Evolutionary conservation across 2,888 invertebrate genomes (phyloP), one percentile per base, ranked within the genome.

Genomic region (Trissolcus brochymenae): DNA sequence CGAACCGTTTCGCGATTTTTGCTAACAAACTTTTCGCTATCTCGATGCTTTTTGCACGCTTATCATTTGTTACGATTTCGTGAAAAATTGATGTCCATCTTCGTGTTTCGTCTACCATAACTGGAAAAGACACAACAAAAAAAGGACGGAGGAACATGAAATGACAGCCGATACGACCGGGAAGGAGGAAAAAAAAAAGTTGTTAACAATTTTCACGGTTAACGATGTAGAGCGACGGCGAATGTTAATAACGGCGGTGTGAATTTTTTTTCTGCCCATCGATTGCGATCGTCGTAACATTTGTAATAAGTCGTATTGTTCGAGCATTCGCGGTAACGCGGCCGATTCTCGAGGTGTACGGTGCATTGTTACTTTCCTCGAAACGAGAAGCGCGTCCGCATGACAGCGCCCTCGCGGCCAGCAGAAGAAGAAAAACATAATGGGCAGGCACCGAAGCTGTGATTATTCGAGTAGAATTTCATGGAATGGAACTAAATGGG

Each of bases 401-500:
- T 80, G 76, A 79, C 73, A 75, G 74, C 67, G 79, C 75, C 75
- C 75, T 60, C 72, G 74, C 78, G 66, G 70, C 73, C 68, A 72
- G 79, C 84, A 84, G 84, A 85, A 83, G 66, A 61, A 67, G 67
- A 85, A 85, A 86, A 86, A 85, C 82, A 81, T 84, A 86, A 87
- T 87, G 86, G 87, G 82, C 79, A 84, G 85, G 84, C 85, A 86
- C 81, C 81, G 82, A 84, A 84, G 86, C 86, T 85, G 87, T 86
- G 87, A 88, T 88, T 87, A 87, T 87, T 87, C 84, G 84, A 87
- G 85, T 84, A 85, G 87, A 86, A 87, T 87, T 88, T 86, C 87
- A 87, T 82, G 86, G 88, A 87, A 87, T 87, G 85, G 84, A 85
- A 84, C 84, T 84, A 85, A 87, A 87, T 87, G 87, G 86, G 83